Conservation (phyloP, 2,113 vertebrate species). For the Sturnus vulgaris region DNA sequence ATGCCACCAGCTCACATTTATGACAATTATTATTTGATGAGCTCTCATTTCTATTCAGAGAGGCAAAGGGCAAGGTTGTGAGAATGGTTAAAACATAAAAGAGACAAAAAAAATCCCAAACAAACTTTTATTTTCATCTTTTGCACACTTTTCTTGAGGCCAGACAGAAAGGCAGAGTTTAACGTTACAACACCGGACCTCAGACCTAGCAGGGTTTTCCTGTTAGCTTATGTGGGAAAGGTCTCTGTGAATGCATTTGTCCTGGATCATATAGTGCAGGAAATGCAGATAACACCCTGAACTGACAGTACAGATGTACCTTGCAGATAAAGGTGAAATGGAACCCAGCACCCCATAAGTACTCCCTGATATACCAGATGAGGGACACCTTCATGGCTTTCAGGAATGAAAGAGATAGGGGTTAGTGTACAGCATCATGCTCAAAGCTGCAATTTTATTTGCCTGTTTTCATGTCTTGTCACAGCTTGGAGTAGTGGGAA, state of each 20-base stretch:
- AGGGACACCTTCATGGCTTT: neutral
- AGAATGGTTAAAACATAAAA: conserved; percentile 18
- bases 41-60: conserved; percentile 26
- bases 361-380: neutral
- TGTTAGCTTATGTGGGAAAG: neutral
- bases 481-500: neutral
- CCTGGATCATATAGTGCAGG: fast-evolving
- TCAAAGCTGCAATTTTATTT: neutral
- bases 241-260: neutral
- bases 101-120: neutral
- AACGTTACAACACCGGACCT: neutral
- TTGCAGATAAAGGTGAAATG: neutral
- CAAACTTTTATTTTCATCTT: neutral
- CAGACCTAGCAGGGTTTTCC: neutral
- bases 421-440: neutral
- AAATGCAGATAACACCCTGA: neutral
- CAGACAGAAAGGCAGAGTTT: neutral
- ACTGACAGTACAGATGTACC: neutral
- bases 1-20: conserved; percentile 20
- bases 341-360: neutral
- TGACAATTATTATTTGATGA: conserved; percentile 39
- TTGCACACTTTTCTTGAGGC: neutral
- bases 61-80: conserved; percentile 50
- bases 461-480: neutral
- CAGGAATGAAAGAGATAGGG: neutral